Conservation (phyloP, 1,140 invertebrate genomes). For the Zophobas morio region DNA sequence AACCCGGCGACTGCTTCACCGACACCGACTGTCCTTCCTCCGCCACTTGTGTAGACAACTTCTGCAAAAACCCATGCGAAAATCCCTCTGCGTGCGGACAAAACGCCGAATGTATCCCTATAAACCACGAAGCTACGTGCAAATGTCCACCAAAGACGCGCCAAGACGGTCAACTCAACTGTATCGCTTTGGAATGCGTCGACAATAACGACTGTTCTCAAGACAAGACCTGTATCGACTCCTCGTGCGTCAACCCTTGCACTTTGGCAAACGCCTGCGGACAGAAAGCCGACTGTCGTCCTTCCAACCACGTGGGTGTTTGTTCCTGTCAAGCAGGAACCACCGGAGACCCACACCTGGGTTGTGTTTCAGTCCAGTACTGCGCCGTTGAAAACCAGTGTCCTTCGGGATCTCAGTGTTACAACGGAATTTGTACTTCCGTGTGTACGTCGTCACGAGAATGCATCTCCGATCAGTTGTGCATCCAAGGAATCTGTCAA, state of each 20-base stretch:
- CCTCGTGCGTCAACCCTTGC: slow-evolving; percentile 87
- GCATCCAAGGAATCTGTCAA: slow-evolving; percentile 84
- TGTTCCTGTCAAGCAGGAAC: slow-evolving; percentile 86
- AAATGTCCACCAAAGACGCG: slow-evolving; percentile 82
- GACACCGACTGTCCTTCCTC: slow-evolving; percentile 85
- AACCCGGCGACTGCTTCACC: slow-evolving; percentile 85
- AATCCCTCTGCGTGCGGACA: slow-evolving; percentile 76
- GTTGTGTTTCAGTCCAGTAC: slow-evolving; percentile 84
- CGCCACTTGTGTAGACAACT: slow-evolving; percentile 83
- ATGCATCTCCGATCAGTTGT: slow-evolving; percentile 85
- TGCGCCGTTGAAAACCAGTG: slow-evolving; percentile 85
- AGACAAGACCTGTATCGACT: slow-evolving; percentile 82
- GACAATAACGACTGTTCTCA: slow-evolving; percentile 83
- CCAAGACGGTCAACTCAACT: slow-evolving; percentile 81
- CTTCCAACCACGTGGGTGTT: slow-evolving; percentile 81
- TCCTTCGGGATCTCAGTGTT: slow-evolving; percentile 84
- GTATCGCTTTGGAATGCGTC: slow-evolving; percentile 82
- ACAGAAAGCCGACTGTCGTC: slow-evolving; percentile 80
- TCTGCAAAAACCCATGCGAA: slow-evolving; percentile 87
- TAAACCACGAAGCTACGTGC: slow-evolving; percentile 80
- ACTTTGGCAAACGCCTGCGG: slow-evolving; percentile 86
- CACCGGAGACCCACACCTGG: slow-evolving; percentile 88
- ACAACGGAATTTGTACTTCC: slow-evolving; percentile 85
- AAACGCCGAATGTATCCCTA: slow-evolving; percentile 81
- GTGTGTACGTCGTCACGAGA: slow-evolving; percentile 83